Evolutionary conservation across 2,797 vertebrate genomes (phyloP), one percentile per base, ranked within the genome.

Genomic region (Sebastes matsubarae): DNA sequence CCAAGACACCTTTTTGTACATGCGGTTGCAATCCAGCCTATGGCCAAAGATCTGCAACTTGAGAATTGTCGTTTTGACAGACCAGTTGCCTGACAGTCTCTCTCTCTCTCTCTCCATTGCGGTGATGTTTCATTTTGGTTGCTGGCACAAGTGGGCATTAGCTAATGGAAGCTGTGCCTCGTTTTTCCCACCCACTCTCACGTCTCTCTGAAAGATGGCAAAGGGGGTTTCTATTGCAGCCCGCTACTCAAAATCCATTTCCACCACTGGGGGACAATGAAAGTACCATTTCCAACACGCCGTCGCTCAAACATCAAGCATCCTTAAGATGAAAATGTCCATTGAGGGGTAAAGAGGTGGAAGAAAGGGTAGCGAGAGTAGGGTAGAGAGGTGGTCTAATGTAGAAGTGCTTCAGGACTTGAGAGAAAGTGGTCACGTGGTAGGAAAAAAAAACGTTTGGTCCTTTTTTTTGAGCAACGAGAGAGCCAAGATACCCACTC

Each of bases 391-490:
- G 92, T 92, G 94, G 93, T 93, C 93, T 93, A 94, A 97, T 96
- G 95, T 88, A 93, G 74, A 95, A 95, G 93, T 80, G 94, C 95
- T 91, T 94, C 72, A 89, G 93, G 93, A 94, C 92, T 96, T 94
- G 88, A 95, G 96, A 95, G 91, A 94, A 91, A 96, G 96, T 95
- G 76, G 79, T 82, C 78, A 94, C 89, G 93, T 95, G 90, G 95
- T 86, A 92, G 94, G 94, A 18, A 54, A 94, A 96, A 96, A 96
- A 96, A 96, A 96, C 93, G 93, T 96, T 96, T 96, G 95, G 95
- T 95, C 94, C 46, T 52, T 52, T 95, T 96, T 97, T 91, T 96
- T 95, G 89, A 95, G 75, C 64, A 61, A 70, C 3, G 57, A 87
- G 65, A 84, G 81, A 83, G 77, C 75, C 63, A 84, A 97, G 95